Evolutionary conservation across 1,140 invertebrate genomes (phyloP), one percentile per base, ranked within the genome.

Genomic region (Orussus abietinus): DNA sequence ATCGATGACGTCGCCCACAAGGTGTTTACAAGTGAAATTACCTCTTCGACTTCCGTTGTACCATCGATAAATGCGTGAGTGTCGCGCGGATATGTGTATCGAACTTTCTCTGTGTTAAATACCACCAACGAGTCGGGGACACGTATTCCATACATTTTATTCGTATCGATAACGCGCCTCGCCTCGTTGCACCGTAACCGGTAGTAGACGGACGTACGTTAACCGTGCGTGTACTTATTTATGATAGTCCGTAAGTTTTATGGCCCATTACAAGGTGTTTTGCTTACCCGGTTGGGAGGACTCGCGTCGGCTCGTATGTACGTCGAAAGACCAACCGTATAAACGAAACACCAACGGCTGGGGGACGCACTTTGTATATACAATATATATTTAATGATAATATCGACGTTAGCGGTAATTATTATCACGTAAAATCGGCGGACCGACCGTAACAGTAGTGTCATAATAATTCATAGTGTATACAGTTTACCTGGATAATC

Each of bases 381-480:
- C 45, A 26, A 51, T 53, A 51, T 49, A 49, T 58, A 47, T 53
- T 48, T 45, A 50, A 50, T 49, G 21, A 43, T 21, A 11, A 47
- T 39, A 44, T 32, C 51, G 35, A 48, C 22, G 44, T 46, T 38
- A 46, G 52, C 17, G 25, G 39, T 36, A 17, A 48, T 40, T 46
- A 47, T 21, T 26, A 31, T 50, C 44, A 4, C 18, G 25, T 29
- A 22, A 45, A 42, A 42, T 30, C 18, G 33, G n/a, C 20, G 19
- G 11, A 10, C n/a, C 5, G 18, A 38, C 33, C 45, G 28, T 43
- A 48, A 46, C 22, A 38, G 38, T 49, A 57, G 56, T 62, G 60
- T 62, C 60, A 62, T 62, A 62, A 57, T 52, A 53, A 37, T 51
- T 42, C 38, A 34, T 47, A 46, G 30, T 30, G 48, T 62, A 59